phyloP scores from a whole-genome alignment of 2,113 vertebrate genomes.

The Balaeniceps rex region DNA sequence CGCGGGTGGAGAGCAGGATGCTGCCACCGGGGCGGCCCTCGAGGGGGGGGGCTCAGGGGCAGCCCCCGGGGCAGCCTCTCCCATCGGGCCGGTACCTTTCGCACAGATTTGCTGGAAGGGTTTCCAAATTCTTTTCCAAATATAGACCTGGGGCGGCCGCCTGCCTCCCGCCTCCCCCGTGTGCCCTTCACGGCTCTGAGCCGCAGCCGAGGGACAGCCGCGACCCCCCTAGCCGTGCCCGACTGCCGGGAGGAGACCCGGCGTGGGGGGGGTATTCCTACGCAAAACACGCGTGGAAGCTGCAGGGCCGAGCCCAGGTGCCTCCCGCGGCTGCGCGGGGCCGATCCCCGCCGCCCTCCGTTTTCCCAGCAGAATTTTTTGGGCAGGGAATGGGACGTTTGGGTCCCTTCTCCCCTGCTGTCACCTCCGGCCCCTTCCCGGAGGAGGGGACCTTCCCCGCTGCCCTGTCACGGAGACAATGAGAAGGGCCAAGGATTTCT shows the following conservation, averaged over 20 bases:
- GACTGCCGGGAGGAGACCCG: not conserved
- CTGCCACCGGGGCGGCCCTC: not conserved
- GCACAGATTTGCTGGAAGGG: conserved; percentile 50
- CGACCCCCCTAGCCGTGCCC: not conserved
- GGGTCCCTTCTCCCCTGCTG: too few relatives aligned
- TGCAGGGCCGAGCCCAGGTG: not conserved
- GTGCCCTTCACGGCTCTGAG: not conserved
- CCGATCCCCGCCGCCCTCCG: not conserved
- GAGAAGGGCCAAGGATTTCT: too few relatives aligned
- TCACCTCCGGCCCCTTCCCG: not conserved
- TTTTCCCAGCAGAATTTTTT: not conserved
- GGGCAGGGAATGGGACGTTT: not conserved
- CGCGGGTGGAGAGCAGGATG: not conserved
- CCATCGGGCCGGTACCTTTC: not conserved
- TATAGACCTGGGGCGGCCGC: conserved; percentile 37
- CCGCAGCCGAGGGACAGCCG: not conserved
- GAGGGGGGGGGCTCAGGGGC: not conserved
- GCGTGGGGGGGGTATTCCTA: too few relatives aligned
- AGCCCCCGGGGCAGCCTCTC: not conserved
- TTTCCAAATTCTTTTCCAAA: conserved; percentile 72
- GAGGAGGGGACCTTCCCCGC: too few relatives aligned
- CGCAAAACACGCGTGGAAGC: not conserved
- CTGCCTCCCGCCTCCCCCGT: not conserved
- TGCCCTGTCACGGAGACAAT: not conserved
- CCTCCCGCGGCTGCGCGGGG: too few relatives aligned